Percentiles rank a stretch among this genome's conserved stretches.
Conservation (phyloP, 2,113 vertebrate genomes). For the Etheostoma spectabile region DNA sequence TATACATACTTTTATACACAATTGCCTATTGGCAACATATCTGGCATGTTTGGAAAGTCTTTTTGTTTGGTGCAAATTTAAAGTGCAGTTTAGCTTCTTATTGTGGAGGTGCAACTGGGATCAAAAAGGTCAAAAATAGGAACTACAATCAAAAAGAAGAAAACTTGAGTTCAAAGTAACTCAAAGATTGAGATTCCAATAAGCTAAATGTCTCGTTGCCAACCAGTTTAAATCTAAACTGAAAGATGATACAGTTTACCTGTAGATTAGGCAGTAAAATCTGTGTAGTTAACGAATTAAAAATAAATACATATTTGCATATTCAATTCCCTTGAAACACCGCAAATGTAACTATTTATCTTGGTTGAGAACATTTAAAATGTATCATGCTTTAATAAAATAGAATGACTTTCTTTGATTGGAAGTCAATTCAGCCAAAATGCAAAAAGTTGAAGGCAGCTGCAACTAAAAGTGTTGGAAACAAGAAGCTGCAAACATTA, state of each 20-base stretch:
- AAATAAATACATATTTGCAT: not conserved
- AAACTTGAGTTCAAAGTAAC: not conserved
- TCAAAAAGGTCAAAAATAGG: not conserved
- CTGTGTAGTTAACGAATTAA: not conserved
- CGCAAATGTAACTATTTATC: too few relatives aligned
- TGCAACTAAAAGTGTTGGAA: slow-evolving; percentile 12
- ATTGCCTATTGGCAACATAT: not conserved
- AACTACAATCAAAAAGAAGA: not conserved
- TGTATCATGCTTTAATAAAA: not conserved
- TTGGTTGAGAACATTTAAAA: not conserved
- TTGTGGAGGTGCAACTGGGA: not conserved
- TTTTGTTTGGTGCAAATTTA: not conserved
- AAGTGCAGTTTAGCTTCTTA: not conserved
- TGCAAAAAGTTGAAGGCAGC: not conserved
- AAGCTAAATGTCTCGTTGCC: not conserved
- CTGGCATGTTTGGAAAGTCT: not conserved
- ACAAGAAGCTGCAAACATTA: slow-evolving; percentile 11
- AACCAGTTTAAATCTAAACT: not conserved
- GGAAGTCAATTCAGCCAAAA: not conserved
- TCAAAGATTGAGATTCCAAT: not conserved
- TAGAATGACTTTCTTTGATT: not conserved
- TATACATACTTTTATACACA: not conserved
- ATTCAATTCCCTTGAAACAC: too few relatives aligned
- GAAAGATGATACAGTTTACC: not conserved
- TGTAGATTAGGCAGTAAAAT: not conserved